Evolutionary conservation across 2,888 invertebrate species (phyloP), one percentile per base, ranked within the genome.

Genomic region (Xanthorhoe spadicearia): DNA sequence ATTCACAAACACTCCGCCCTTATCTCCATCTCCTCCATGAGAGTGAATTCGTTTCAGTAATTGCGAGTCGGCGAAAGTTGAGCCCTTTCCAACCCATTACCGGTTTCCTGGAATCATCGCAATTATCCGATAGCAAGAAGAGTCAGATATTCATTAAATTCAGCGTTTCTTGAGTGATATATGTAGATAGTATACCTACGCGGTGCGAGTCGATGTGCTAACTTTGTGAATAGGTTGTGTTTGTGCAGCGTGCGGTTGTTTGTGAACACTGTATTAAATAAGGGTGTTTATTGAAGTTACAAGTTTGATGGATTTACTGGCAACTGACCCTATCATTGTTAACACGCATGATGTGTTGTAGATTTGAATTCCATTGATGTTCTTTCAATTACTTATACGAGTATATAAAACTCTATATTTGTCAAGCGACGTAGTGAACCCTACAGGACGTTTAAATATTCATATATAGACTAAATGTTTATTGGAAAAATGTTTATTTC

Each of bases 401-500:
- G n/a, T n/a, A n/a, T n/a, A n/a, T n/a, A n/a, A n/a, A n/a, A 1
- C 32, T 48, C 28, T n/a, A 28, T 10, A 13, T n/a, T n/a, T 17
- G 13, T 9, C 48, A 32, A 57, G 32, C 28, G 48, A 49, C 17
- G 10, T 38, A 4, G 38, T 4, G 10, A 43, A 13, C 38, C 48
- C 17, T 32, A 6, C 1, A 23, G 28, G 18, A 9, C 48, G 10
- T 17, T 17, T 49, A 49, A 43, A 35, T 51, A 51, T 59, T 59
- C 18, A 57, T 51, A 32, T 7, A 43, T 3, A 23, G 38, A 43
- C 38, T 19, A 38, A 59, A 59, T 59, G 38, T 43, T 43, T 38
- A 19, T 51, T 43, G 15, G 10, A 54, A 54, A 61, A 19, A 55
- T 38, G 18, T 43, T 55, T 55, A 13, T 55, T 19, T 48, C 8